Base-by-base conservation (phyloP, 2,888 invertebrate species). In the Hipparchia semele region DNA sequence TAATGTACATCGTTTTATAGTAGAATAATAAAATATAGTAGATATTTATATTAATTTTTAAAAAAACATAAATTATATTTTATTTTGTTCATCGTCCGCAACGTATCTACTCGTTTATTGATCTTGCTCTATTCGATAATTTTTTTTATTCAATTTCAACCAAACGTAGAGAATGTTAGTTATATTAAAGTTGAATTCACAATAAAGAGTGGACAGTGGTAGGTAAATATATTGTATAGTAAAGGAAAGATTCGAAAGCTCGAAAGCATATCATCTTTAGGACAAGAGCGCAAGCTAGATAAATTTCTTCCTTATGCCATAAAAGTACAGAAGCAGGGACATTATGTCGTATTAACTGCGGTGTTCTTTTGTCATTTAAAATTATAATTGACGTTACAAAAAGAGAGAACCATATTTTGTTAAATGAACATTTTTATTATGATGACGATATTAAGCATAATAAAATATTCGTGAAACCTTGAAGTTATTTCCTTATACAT, bases 341-440 rank as follows among this genome's bases (percentile, higher is more conserved):
- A 53, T 65, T 65, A 53, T 12, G 10, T 51, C 51, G 8, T 12
- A 33, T 53, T 53, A 65, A 53, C 33, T 65, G 65, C 23, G 10
- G 9, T 33, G 23, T 49, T 5, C 51, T 65, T 65, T 53, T 65
- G 33, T 53, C 51, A 53, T 65, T 10, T 12, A 10, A 65, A 65
- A 65, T 65, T 51, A 53, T 53, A 53, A 53, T 53, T 23, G 65
- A 65, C 65, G 65, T 65, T 10, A 12, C 65, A 65, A 53, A 64
- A 62, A 51, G 64, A 12, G 12, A 53, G 53, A 12, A 33, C 12
- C 7, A 33, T 49, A 62, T 62, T 62, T 62, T 49, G 7, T 62
- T 46, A 46, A 62, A 62, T 64, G 6, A 49, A 64, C 53, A 33
- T 33, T 65, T 58, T 65, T 65, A 64, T 64, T 51, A 64, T 23